phyloP scores from a whole-genome alignment of 1,140 invertebrate genomes.

The Bacillus rossius region DNA sequence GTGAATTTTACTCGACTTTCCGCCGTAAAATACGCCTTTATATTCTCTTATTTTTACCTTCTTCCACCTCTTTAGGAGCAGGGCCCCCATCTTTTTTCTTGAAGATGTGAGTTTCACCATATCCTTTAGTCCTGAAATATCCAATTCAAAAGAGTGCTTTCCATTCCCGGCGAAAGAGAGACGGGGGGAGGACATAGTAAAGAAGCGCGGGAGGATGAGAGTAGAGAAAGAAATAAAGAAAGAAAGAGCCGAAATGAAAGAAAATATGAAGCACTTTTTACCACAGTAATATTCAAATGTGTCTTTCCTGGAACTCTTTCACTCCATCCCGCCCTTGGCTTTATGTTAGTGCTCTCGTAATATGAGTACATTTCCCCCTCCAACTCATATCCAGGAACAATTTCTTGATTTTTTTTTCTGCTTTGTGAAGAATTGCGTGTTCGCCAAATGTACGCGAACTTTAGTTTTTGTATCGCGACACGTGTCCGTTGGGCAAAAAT shows the following conservation, averaged over 20 bases:
- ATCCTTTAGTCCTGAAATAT: constrained; percentile 12
- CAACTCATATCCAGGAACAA: no score
- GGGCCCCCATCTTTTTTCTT: neutral
- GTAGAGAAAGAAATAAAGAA: neutral
- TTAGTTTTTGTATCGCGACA: no score
- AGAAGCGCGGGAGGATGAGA: no score
- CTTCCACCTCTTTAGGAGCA: neutral
- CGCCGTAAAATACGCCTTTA: constrained; percentile 14
- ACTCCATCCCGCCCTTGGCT: neutral
- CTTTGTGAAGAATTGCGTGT: no score
- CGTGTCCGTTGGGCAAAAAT: no score
- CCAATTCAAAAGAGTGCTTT: constrained; percentile 18
- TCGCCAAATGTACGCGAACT: no score
- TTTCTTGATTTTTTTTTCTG: no score
- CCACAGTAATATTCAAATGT: constrained; percentile 16
- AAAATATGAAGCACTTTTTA: constrained; percentile 4
- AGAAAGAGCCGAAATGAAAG: neutral
- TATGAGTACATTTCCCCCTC: no score
- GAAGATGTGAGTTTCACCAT: constrained; percentile 14
- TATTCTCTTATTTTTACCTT: constrained; percentile 1
- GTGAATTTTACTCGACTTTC: constrained; percentile 15
- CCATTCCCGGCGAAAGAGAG: constrained; percentile 1
- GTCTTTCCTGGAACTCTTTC: constrained; percentile 5
- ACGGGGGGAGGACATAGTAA: neutral
- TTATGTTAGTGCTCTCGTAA: no score